phyloP scores from a whole-genome alignment of 2,888 invertebrate species.

The Beris chalybata region DNA sequence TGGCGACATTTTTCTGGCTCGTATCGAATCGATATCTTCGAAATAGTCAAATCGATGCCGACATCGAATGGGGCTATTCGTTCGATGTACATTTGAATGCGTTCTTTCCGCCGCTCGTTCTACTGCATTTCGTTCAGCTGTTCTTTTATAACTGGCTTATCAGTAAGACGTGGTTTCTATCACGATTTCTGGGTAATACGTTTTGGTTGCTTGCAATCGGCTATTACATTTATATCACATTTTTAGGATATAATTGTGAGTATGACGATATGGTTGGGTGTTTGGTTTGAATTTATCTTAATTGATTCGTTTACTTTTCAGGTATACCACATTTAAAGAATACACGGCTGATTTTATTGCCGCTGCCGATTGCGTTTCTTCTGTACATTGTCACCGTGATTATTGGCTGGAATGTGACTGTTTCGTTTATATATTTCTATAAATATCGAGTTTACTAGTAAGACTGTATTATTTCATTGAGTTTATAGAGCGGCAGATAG shows the following conservation, averaged over 20 bases:
- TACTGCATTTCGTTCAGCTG: conserved; percentile 90
- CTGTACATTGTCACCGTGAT: conserved; percentile 77
- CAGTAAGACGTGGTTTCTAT: conserved; percentile 73
- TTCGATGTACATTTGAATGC: conserved; percentile 99
- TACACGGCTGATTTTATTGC: conserved; percentile 81
- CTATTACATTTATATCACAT: conserved; percentile 96
- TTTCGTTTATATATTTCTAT: conserved; percentile 81
- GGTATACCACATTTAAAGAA: conserved; percentile 85
- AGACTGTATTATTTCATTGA: background rate
- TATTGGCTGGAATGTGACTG: conserved; percentile 82
- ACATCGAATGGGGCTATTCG: conserved; percentile 96
- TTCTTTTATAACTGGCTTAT: conserved; percentile 84
- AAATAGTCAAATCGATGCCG: conserved; percentile 50
- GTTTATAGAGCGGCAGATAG: background rate
- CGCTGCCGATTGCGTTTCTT: conserved; percentile 76
- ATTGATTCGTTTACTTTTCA: conserved; percentile 55
- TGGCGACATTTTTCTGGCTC: conserved; percentile 89
- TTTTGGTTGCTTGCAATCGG: conserved; percentile 88
- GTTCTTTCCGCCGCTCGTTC: conserved; percentile 93
- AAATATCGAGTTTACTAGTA: conserved; percentile 66
- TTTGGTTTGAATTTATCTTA: background rate
- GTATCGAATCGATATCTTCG: conserved; percentile 55
- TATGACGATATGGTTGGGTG: conserved; percentile 43
- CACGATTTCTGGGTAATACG: conserved; percentile 85
- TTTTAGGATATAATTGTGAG: conserved; percentile 93